phyloP scores from a whole-genome alignment of 2,797 vertebrate species.

The Manis pentadactyla region DNA sequence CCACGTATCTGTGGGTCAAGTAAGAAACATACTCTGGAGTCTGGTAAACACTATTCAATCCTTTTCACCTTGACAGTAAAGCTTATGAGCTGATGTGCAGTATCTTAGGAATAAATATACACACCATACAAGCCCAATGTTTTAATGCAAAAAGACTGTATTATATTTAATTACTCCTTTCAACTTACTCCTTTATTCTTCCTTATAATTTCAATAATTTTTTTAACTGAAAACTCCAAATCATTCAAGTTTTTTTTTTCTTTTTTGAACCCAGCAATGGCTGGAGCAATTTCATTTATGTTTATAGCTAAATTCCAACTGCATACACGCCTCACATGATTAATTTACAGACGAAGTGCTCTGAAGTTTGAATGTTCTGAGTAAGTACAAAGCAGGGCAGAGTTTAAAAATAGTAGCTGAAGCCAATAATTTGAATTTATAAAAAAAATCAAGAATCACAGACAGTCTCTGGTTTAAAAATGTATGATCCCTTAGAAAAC shows the following conservation, averaged over 20 bases:
- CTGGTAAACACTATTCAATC: not conserved
- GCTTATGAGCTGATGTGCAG: slow-evolving; percentile 2
- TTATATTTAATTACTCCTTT: slow-evolving; percentile 37
- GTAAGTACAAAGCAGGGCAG: slow-evolving; percentile 76
- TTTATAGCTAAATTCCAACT: slow-evolving; percentile 79
- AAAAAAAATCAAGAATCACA: slow-evolving; percentile 66
- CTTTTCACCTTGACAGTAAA: not conserved
- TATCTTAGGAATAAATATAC: slow-evolving; percentile 2
- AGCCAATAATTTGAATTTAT: slow-evolving; percentile 75
- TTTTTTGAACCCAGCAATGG: slow-evolving; percentile 69
- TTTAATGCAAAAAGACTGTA: slow-evolving; percentile 52
- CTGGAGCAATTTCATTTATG: slow-evolving; percentile 79
- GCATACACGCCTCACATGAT: slow-evolving; percentile 72
- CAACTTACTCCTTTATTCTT: not conserved
- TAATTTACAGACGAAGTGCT: slow-evolving; percentile 80
- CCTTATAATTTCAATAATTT: slow-evolving; percentile 27
- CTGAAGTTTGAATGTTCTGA: slow-evolving; percentile 74
- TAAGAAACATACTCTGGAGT: not conserved
- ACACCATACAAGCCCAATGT: not conserved
- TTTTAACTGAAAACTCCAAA: slow-evolving; percentile 60
- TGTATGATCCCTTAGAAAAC: slow-evolving; percentile 77
- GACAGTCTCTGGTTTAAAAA: slow-evolving; percentile 74
- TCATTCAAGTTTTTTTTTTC: not conserved
- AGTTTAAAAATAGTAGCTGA: slow-evolving; percentile 80
- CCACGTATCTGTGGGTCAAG: slow-evolving; percentile 10